A percentile compares a stretch with the other conserved stretches of the same genome.
phyloP scores from a whole-genome alignment of 2,113 vertebrate species.

The Oxygymnocypris stewartii region DNA sequence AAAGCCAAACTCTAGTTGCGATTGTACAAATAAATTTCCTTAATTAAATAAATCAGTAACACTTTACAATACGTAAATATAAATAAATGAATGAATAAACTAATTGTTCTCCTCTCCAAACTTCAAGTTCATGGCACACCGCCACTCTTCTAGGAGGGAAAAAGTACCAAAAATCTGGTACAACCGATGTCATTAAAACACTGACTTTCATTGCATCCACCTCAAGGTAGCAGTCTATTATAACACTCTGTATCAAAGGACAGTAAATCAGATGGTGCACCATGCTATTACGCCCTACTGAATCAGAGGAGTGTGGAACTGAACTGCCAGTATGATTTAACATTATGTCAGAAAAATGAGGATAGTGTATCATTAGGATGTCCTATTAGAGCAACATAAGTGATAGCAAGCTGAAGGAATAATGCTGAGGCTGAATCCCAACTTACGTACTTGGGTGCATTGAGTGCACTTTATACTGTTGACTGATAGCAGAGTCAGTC shows the following conservation, averaged over 20 bases:
- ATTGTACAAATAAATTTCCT: not conserved
- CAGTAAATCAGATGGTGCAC: constrained; percentile 56
- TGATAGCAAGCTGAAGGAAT: constrained; percentile 17
- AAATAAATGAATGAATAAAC: not conserved
- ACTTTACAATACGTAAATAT: not conserved
- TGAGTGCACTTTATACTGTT: not conserved
- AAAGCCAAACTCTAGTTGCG: not conserved
- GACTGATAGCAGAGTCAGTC: not conserved
- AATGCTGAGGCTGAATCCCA: constrained; percentile 4
- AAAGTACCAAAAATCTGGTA: not conserved
- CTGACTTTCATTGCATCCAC: constrained; percentile 50
- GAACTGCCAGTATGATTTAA: constrained; percentile 51
- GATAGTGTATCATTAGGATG: constrained; percentile 23
- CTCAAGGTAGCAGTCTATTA: constrained; percentile 57
- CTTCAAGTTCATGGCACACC: not conserved
- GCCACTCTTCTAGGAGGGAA: not conserved
- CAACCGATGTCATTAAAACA: constrained; percentile 56
- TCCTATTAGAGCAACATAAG: constrained; percentile 40
- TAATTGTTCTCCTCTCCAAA: not conserved
- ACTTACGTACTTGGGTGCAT: not conserved
- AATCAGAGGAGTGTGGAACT: constrained; percentile 60
- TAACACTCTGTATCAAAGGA: constrained; percentile 45
- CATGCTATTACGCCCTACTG: constrained; percentile 49
- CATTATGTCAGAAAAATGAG: constrained; percentile 44
- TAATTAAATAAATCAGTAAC: not conserved